Conservation (phyloP, 2,888 invertebrate genomes). For the Oxycera nigricornis region DNA sequence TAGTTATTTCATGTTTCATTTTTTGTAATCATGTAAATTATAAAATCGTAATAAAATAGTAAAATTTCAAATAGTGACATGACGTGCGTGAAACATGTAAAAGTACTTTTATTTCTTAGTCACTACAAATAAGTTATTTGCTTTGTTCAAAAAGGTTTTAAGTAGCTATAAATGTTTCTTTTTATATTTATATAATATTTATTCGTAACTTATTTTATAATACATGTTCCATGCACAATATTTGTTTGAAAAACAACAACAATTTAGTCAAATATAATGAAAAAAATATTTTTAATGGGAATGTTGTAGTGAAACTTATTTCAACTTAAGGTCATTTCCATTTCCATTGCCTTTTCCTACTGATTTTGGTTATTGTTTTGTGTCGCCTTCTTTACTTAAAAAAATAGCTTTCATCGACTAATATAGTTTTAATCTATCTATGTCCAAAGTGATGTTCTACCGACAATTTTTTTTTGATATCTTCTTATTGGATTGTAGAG, state of each 20-base stretch:
- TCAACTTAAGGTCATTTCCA: no score
- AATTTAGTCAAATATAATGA: background rate
- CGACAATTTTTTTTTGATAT: no score
- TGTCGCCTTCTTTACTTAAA: background rate
- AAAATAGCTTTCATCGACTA: background rate
- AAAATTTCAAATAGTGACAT: background rate
- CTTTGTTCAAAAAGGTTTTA: background rate
- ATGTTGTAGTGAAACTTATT: no score
- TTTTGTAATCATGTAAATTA: background rate
- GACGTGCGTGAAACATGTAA: background rate
- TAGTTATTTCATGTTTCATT: no score
- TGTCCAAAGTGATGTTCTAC: no score
- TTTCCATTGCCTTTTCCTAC: background rate
- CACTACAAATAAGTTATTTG: background rate
- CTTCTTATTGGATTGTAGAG: no score
- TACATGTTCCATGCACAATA: background rate
- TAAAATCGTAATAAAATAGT: background rate
- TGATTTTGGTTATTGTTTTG: background rate
- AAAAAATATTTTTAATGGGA: no score
- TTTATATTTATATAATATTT: background rate
- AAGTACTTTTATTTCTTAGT: background rate
- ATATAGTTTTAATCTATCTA: background rate
- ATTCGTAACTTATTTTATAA: background rate
- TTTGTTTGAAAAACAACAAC: background rate
- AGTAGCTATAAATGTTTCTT: background rate